Evolutionary conservation across 53 echinoderm and acorn worm genomes (phyloP).

Genomic region (Pentamera pediparva): DNA sequence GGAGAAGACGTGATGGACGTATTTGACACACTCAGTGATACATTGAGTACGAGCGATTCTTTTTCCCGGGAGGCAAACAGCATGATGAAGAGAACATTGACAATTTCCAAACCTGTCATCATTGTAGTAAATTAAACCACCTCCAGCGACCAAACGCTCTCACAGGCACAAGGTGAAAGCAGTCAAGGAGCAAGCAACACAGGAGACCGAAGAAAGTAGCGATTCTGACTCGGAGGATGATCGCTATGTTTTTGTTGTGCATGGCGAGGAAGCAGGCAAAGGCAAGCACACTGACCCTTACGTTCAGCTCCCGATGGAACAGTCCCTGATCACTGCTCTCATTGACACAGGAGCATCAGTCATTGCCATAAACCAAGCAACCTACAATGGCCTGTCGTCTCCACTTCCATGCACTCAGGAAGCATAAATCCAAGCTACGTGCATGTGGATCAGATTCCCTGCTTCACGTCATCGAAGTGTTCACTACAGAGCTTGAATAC

Average conservation of each 20-base stretch:
- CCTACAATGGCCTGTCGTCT: neutral
- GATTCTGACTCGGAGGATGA: neutral
- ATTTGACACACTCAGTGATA: no score
- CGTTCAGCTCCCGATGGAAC: neutral
- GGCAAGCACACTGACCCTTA: neutral
- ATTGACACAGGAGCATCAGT: constrained; percentile 34
- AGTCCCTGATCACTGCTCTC: neutral
- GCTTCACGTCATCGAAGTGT: constrained; percentile 14
- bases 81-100: no score
- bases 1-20: no score
- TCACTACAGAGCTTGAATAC: constrained; percentile 26
- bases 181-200: neutral
- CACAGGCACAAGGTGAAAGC: constrained; percentile 31
- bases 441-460: constrained; percentile 29
- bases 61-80: no score
- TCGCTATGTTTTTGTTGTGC: neutral
- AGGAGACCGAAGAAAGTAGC: neutral
- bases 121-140: constrained; percentile 34
- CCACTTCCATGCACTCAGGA: neutral
- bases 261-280: neutral
- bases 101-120: constrained; percentile 9
- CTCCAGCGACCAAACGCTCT: neutral
- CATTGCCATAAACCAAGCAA: neutral
- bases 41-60: neutral
- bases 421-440: neutral